A percentile compares a stretch with the other conserved stretches of the same genome.
phyloP scores from a whole-genome alignment of 2,797 vertebrate genomes.

The Siniperca scherzeri region DNA sequence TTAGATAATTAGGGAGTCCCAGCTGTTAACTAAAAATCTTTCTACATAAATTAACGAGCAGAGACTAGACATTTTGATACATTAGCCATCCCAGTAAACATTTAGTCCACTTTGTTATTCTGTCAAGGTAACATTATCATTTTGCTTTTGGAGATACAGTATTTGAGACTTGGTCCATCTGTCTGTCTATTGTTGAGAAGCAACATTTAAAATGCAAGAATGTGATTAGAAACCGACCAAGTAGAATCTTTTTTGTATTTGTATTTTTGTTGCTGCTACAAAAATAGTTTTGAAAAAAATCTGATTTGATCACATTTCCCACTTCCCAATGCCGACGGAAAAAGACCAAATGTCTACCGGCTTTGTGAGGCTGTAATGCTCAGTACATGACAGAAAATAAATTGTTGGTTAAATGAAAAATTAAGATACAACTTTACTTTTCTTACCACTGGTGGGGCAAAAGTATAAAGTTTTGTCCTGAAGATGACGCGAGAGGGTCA shows the following conservation, averaged over 20 bases:
- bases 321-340: neutral
- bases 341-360: neutral
- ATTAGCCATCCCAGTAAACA: too few species aligned
- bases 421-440: neutral
- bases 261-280: neutral
- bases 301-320: neutral
- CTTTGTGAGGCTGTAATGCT: neutral
- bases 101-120: neutral
- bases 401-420: slow-evolving; percentile 4
- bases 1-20: slow-evolving; percentile 37
- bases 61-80: neutral
- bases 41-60: too few species aligned
- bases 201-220: neutral
- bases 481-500: neutral
- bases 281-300: too few species aligned
- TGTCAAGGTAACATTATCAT: neutral
- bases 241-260: neutral
- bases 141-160: neutral
- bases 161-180: neutral
- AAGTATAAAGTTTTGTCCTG: neutral
- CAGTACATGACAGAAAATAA: neutral
- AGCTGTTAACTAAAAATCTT: neutral
- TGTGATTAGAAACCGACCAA: neutral
- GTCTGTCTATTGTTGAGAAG: neutral
- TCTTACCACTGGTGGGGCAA: neutral